Conservation (phyloP, 2,113 vertebrate species). For the Eubucco bourcierii region DNA sequence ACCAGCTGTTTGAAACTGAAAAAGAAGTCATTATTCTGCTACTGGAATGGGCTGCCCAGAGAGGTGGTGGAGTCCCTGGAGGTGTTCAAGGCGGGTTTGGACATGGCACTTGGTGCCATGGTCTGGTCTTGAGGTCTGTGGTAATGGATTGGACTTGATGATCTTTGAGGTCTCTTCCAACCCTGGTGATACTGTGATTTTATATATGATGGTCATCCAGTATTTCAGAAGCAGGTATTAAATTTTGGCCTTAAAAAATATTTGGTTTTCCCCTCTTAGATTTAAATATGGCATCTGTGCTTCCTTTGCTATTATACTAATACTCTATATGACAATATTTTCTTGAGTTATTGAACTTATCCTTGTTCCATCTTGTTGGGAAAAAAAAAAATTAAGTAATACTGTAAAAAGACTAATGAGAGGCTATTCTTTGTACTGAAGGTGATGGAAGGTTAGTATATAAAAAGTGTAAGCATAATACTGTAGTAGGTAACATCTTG, state of each 20-base stretch:
- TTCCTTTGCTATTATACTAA: neutral
- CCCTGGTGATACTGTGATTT: no score
- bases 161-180: no score
- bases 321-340: neutral
- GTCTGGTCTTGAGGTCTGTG: no score
- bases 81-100: no score
- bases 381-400: neutral
- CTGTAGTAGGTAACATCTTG: neutral
- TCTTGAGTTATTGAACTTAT: neutral
- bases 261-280: neutral
- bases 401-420: neutral
- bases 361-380: neutral
- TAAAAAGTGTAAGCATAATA: neutral
- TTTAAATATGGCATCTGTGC: neutral
- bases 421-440: neutral
- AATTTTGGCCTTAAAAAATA: neutral
- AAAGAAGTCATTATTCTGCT: neutral
- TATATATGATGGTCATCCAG: neutral
- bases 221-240: neutral
- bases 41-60: no score
- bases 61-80: no score
- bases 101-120: no score
- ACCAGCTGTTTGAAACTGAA: neutral
- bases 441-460: neutral
- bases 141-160: no score